Base-by-base conservation (phyloP, 2,797 vertebrate species). In the Acestrorhynchus altus region DNA sequence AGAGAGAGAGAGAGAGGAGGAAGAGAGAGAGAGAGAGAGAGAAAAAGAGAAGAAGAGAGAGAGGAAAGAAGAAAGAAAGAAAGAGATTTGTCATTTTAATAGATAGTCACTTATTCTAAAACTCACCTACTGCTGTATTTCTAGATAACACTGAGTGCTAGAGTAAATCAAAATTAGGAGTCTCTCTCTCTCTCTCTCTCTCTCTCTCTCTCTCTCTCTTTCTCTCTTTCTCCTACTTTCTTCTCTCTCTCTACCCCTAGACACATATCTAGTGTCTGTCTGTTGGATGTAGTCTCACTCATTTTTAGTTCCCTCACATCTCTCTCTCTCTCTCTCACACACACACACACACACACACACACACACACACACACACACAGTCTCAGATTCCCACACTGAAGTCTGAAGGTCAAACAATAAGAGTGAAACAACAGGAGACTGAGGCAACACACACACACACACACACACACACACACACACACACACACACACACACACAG, bases 351-450 rank as follows among this genome's bases (percentile, higher is more conserved):
- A 16, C 47, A 49, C 47, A 16, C 47, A 16, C 47, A 49, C 20
- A 22, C 51, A 20, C n/a, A 10, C 51, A 20, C n/a, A 10, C 51
- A 22, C 51, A 22, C 51, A 20, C 51, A 10, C 51, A 22, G n/a
- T 20, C 51, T 20, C 51, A 8, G 20, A 8, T 20, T 54, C 51
- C n/a, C 51, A 54, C n/a, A 4, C 20, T 54, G n/a, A 54, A 22
- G 22, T 22, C 51, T 54, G 51, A 54, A 54, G 51, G 51, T 54
- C 51, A 54, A 54, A 54, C 20, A 54, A 22, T 51, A 51, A 51
- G n/a, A 51, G 49, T 51, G 4, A n/a, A 6, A n/a, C 47, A 44
- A 13, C 44, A 47, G 11, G 44, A 47, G 44, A 16, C 44, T 13
- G 11, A 47, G 11, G 12, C 44, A 47, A 49, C 13, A 49, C 47